phyloP scores from a whole-genome alignment of 2,797 vertebrate species.

The Tapera naevia region DNA sequence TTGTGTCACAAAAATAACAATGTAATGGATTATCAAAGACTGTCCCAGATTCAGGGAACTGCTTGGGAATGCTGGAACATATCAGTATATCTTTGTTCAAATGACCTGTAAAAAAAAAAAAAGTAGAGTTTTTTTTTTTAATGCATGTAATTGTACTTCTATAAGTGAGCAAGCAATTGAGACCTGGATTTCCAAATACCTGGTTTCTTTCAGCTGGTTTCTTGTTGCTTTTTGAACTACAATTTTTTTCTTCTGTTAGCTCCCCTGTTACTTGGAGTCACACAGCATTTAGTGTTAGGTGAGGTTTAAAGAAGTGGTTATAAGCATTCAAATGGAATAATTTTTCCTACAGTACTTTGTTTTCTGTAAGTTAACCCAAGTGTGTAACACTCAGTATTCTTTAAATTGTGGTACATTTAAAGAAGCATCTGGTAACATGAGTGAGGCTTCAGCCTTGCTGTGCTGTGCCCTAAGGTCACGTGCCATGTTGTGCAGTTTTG shows the following conservation, averaged over 20 bases:
- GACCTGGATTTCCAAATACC: not conserved
- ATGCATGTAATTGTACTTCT: not conserved
- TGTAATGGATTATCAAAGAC: not conserved
- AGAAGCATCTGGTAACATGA: accelerated
- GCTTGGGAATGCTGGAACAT: not conserved
- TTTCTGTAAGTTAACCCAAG: not conserved
- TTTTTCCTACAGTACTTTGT: not conserved
- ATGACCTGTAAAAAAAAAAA: not conserved
- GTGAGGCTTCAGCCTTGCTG: not conserved
- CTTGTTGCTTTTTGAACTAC: not conserved
- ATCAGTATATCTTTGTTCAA: not conserved
- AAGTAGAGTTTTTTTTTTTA: too few relatives aligned
- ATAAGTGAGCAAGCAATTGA: not conserved
- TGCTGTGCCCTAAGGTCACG: accelerated
- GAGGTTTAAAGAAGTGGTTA: not conserved
- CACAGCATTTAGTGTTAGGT: not conserved
- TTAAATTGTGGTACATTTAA: not conserved
- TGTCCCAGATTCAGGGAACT: not conserved
- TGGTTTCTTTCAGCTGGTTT: not conserved
- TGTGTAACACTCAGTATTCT: not conserved
- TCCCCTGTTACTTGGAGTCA: not conserved
- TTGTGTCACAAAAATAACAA: not conserved
- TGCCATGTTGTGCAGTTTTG: not conserved
- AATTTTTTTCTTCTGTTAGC: not conserved
- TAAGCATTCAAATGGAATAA: not conserved